Percentiles rank a stretch among this genome's conserved stretches.
Evolutionary conservation across 2,113 vertebrate species (phyloP).

Genomic region (Salminus brasiliensis): DNA sequence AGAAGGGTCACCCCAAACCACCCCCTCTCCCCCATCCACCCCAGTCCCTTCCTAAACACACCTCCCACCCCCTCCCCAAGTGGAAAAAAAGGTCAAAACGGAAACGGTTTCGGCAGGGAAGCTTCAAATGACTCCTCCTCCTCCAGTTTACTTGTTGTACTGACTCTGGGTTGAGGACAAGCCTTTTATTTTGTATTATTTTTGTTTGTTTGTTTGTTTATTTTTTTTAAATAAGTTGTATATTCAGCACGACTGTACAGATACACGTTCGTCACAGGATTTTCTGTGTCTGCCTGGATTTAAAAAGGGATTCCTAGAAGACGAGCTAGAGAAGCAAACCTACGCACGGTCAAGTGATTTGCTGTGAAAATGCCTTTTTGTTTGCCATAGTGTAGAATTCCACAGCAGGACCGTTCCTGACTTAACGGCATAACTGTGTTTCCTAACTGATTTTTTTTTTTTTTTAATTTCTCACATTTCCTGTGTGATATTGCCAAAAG

Average conservation of each 20-base stretch:
- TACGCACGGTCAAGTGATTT: conserved; percentile 64
- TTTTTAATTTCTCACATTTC: conserved; percentile 36
- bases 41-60: no score
- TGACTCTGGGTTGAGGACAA: conserved; percentile 44
- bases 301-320: conserved; percentile 66
- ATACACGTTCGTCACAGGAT: conserved; percentile 52
- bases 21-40: no score
- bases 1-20: not conserved
- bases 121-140: conserved; percentile 41
- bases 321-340: conserved; percentile 36
- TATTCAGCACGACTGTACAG: conserved; percentile 48
- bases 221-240: conserved; percentile 54
- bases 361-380: conserved; percentile 65
- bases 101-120: conserved; percentile 53
- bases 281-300: conserved; percentile 67
- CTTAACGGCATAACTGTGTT: conserved; percentile 29
- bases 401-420: conserved; percentile 55
- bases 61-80: no score
- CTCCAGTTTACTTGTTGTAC: conserved; percentile 31
- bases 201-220: conserved; percentile 36
- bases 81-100: not conserved
- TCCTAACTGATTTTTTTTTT: conserved; percentile 1
- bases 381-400: conserved; percentile 70
- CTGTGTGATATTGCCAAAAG: conserved; percentile 71
- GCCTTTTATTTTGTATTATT: conserved; percentile 46